Evolutionary conservation across 2,113 vertebrate species (phyloP), one percentile per base, ranked within the genome.

Genomic region (Symphodus melops): DNA sequence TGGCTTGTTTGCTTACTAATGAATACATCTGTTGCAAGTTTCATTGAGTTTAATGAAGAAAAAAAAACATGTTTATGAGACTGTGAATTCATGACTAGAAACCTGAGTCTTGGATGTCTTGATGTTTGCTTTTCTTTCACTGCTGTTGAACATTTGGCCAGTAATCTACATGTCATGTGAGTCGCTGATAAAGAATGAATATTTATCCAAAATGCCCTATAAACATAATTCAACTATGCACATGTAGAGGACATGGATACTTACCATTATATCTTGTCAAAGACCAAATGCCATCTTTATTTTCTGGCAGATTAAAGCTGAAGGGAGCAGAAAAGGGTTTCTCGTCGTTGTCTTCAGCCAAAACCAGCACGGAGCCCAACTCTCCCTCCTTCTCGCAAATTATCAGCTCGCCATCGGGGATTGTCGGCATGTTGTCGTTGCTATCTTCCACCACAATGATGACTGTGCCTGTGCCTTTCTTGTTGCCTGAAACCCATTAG

Each of bases 401-500:
- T 1, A 86, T 81, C 16, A 92, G 56, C 0, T 94, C 72, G 0
- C 0, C 16, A 0, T 52, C 54, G 6, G 68, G 1, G 3, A 97
- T 9, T 0, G 37, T 25, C 1, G 96, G 97, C 3, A 66, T 0
- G 48, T 96, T 93, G 84, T 97, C 96, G 57, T 97, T 96, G 8
- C 80, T 82, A 62, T 96, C 95, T 19, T 91, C 83, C 20, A 98
- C 74, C 64, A 74, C 66, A 72, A 98, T 84, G 10, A 96, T 87
- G 28, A 98, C 81, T 6, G 93, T 96, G 63, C 97, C 97, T 4
- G 93, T 96, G 61, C 95, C 95, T 3, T 95, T 93, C 83, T 96
- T 96, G 11, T 91, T 84, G 84, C 57, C 96, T 97, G 75, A 1
- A 69, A 92, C 11, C 62, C n/a, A 83, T 10, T 0, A 20, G 48